Base-by-base conservation (phyloP, 37 sponge, comb jelly and placozoan species). In the Beroe ovata region DNA sequence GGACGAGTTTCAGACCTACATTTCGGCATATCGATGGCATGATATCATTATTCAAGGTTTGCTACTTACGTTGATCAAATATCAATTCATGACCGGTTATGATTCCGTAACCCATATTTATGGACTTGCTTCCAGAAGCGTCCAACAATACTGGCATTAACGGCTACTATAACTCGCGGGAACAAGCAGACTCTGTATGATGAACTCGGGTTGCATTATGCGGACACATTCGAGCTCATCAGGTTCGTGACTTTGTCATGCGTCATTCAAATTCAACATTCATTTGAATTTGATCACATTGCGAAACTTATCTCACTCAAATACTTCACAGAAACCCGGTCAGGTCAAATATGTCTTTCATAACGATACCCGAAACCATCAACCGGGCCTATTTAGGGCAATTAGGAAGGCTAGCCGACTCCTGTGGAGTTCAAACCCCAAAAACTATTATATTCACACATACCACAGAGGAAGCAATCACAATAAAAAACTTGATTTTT, bases 361-460 rank as follows among this genome's bases (percentile, higher is more conserved):
- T 62, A 6, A 6, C 3, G 21, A 18, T 62, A 18, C 28, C 21
- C 3, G 63, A 62, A 20, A 62, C 6, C 63, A 28, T 62, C 63
- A 20, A 6, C 63, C 4, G 26, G 26, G 26, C 28, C 4, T 29
- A 62, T 62, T 23, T 29, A n/a, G 26, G 23, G 63, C 4, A 6
- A 4, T 62, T 62, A 18, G 23, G 19, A 62, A 62, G 26, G 4
- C 63, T 62, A 6, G 8, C 26, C 3, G 3, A 62, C 4, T 28
- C 22, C 28, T 20, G 8, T 20, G 23, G 26, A 18, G 23, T 16
- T 6, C 28, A 62, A 62, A 16, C 63, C 23, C 63, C 63, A n/a
- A 62, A 62, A 62, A 28, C 28, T 62, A 4, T 62, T 23, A 16
- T 62, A 4, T 62, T 62, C n/a, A 62, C 63, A 62, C n/a, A 62